Evolutionary conservation across 2,888 invertebrate genomes (phyloP), one percentile per base, ranked within the genome.

Genomic region (Callyntrura sp.): DNA sequence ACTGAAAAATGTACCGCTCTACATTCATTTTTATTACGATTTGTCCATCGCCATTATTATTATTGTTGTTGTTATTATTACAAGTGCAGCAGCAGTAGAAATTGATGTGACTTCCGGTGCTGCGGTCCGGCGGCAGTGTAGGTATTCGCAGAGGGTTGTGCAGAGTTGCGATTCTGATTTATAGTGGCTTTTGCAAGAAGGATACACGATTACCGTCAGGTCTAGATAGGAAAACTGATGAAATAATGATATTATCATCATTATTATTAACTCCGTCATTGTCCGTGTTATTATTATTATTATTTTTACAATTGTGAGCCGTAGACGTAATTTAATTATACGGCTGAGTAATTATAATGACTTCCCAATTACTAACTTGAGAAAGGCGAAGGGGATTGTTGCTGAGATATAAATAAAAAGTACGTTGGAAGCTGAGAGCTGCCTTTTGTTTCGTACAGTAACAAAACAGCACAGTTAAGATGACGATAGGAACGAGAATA

Each of bases 81-180:
- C 45, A 11, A 25, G 0, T 62, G 60, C 25, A 23, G 11, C 6
- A 62, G 62, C 23, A 60, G 17, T 8, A 65, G 43, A 78, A 70
- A 70, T 82, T 60, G 43, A 28, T 81, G 55, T 43, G 23, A 87
- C 87, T 87, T 87, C 87, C 87, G 87, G 87, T 70, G 73, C 20
- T 8, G 73, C 12, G 48, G 51, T 48, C 35, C 35, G 48, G 23
- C 23, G 45, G 35, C n/a, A n/a, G 68, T 68, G n/a, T 68, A 60
- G 68, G 14, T 70, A 45, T 1, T 70, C n/a, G 76, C 25, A 57
- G 68, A 5, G 28, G 51, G 12, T 43, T 81, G 43, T 84, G 51
- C 68, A 25, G 17, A 51, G 35, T 35, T 35, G 35, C 68, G 68
- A 17, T 20, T 73, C 1, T 48, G 43, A 70, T 70, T 68, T n/a